Evolutionary conservation across 2,888 invertebrate species (phyloP).

Genomic region (Dasypogon diadema): DNA sequence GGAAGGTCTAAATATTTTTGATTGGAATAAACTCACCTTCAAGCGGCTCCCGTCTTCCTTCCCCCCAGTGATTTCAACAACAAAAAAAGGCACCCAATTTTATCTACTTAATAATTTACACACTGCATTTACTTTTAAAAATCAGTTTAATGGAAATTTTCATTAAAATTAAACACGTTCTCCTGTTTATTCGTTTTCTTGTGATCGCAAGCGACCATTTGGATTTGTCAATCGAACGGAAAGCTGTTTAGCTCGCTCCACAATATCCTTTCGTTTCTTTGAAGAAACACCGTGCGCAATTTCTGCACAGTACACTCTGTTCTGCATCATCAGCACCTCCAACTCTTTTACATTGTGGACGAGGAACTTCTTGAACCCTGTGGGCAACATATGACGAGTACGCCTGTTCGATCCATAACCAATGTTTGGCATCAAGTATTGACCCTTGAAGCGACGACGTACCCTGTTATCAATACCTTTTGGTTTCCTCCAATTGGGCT

Average conservation of each 20-base stretch:
- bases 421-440: conserved; percentile 98
- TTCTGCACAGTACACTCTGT: conserved; percentile 96
- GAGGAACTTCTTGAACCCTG: conserved; percentile 96
- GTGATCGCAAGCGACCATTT: conserved; percentile 94
- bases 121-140: not conserved
- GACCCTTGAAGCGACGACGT: conserved; percentile 98
- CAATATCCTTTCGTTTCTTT: conserved; percentile 96
- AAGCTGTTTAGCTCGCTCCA: conserved; percentile 96
- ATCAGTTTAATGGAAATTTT: conserved; percentile 11
- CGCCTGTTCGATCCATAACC: conserved; percentile 97
- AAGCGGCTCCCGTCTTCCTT: too few species aligned
- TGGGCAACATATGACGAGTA: conserved; percentile 96
- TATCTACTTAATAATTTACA: too few species aligned
- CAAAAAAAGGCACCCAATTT: too few species aligned
- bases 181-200: conserved; percentile 93
- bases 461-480: conserved; percentile 99
- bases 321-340: conserved; percentile 99
- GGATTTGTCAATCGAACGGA: conserved; percentile 96
- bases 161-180: conserved; percentile 26
- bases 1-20: too few species aligned
- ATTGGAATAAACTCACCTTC: too few species aligned
- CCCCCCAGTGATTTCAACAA: too few species aligned
- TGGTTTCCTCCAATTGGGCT: conserved; percentile 99
- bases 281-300: conserved; percentile 98
- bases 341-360: conserved; percentile 93